Conservation (phyloP, 2,113 vertebrate species). For the Phocoena phocoena region DNA sequence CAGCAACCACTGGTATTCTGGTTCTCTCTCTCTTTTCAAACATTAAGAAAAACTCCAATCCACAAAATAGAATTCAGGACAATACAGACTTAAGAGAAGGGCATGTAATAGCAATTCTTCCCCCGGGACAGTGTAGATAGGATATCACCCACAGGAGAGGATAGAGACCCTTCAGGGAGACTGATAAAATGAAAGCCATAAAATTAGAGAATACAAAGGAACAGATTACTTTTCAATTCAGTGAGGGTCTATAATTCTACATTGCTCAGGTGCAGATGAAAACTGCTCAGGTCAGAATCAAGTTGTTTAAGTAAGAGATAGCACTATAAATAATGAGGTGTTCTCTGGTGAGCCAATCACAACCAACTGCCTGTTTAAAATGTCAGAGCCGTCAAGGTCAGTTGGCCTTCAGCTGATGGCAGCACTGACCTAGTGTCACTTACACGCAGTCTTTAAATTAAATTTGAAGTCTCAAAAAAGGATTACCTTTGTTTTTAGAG, state of each 20-base stretch:
- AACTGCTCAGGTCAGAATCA: slow-evolving; percentile 65
- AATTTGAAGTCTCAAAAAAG: slow-evolving; percentile 71
- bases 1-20: background rate
- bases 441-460: slow-evolving; percentile 76
- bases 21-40: background rate
- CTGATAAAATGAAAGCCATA: slow-evolving; percentile 55
- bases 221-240: slow-evolving; percentile 72
- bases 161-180: slow-evolving; percentile 58
- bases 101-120: background rate
- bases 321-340: slow-evolving; percentile 68
- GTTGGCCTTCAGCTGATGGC: slow-evolving; percentile 52
- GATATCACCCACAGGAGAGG: slow-evolving; percentile 60
- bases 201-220: slow-evolving; percentile 75
- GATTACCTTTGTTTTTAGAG: slow-evolving; percentile 69
- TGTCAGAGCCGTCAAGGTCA: slow-evolving; percentile 75
- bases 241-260: slow-evolving; percentile 52
- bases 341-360: slow-evolving; percentile 47
- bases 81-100: background rate
- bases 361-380: slow-evolving; percentile 52
- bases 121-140: background rate
- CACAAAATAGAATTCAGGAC: background rate
- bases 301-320: slow-evolving; percentile 1
- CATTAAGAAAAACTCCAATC: background rate
- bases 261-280: slow-evolving; percentile 62
- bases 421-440: slow-evolving; percentile 62